Evolutionary conservation across 2,113 vertebrate species (phyloP), one percentile per base, ranked within the genome.

Genomic region (Hypocryptadius cinnamomeus): DNA sequence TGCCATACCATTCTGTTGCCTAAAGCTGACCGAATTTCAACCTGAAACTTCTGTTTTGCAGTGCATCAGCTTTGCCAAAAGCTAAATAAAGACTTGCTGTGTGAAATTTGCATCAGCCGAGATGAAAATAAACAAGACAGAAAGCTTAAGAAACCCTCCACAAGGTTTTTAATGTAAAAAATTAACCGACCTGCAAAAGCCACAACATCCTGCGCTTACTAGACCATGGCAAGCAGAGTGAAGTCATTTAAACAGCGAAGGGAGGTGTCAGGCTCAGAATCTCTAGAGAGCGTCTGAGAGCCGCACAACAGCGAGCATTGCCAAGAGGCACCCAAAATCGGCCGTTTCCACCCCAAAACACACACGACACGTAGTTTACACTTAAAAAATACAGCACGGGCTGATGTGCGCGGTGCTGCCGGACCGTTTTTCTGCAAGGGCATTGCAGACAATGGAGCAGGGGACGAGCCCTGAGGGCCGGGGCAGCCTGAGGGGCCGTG

Each of bases 321-420:
- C 45, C 51, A 8, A 21, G 9, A 79, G n/a, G 17, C 28, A 54
- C 27, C 8, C 4, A 15, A 57, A 30, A 33, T 0, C 3, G 1
- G 4, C 0, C 6, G 35, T 4, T 19, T 5, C 44, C 19, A 18
- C 8, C 22, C 35, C 68, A 2, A 21, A 42, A 13, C 44, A 17
- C 44, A 17, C 28, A 9, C 0, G 14, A 16, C 0, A 4, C 13
- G 2, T 0, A 6, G 30, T 2, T 60, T 4, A 10, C 10, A 45
- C 44, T 13, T 5, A 0, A 57, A 54, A 61, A 35, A 30, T 1
- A 8, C 10, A 13, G 1, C 0, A 16, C 0, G 8, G 23, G 25
- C 15, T 3, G 35, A 5, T 3, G 39, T 0, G 44, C 11, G 17
- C 7, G 9, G 23, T 2, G 72, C 45, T 45, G 79, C 4, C 84